These are phyloP conservation scores for Pristionchus mayeri DNA, from an alignment of 2,888 invertebrate genomes.

Conservation along the genomic window DNA sequence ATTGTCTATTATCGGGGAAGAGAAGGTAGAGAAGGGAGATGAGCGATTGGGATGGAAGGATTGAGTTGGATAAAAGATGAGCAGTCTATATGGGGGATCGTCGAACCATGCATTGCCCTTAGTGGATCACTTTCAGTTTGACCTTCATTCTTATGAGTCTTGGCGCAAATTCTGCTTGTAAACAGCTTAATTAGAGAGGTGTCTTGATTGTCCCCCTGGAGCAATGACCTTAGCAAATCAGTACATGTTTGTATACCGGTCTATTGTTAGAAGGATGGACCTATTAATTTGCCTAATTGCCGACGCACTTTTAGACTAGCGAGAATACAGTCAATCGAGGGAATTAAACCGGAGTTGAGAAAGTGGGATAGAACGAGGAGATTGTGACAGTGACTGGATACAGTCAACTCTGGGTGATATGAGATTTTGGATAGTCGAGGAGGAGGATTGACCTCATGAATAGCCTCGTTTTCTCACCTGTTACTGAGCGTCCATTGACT, in stretches of 20 bases:
- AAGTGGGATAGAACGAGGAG: background rate
- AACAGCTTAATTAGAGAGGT: constrained; percentile 39
- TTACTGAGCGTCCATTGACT: background rate
- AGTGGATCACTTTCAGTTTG: background rate
- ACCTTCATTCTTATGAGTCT: constrained; percentile 21
- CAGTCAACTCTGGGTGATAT: background rate
- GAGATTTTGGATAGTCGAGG: background rate
- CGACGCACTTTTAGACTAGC: constrained; percentile 21
- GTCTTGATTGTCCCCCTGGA: background rate
- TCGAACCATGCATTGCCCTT: background rate
- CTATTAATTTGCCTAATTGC: constrained; percentile 44
- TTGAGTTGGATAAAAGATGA: constrained; percentile 16
- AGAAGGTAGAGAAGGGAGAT: background rate
- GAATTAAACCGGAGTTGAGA: background rate
- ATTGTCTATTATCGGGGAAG: background rate
- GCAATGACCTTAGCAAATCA: constrained; percentile 47
- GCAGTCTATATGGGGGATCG: constrained; percentile 32
- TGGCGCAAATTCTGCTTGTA: constrained; percentile 34
- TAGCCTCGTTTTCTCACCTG: constrained; percentile 46
- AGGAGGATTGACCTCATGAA: background rate
- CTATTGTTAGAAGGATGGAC: background rate
- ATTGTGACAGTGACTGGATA: background rate
- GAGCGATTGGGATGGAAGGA: constrained; percentile 34
- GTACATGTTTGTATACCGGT: constrained; percentile 2
- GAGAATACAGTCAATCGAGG: background rate